Percentiles rank a stretch among this genome's conserved stretches.
These are phyloP conservation scores for Noctua pronuba DNA, from an alignment of 2,888 invertebrate species.

Conservation along the genomic window DNA sequence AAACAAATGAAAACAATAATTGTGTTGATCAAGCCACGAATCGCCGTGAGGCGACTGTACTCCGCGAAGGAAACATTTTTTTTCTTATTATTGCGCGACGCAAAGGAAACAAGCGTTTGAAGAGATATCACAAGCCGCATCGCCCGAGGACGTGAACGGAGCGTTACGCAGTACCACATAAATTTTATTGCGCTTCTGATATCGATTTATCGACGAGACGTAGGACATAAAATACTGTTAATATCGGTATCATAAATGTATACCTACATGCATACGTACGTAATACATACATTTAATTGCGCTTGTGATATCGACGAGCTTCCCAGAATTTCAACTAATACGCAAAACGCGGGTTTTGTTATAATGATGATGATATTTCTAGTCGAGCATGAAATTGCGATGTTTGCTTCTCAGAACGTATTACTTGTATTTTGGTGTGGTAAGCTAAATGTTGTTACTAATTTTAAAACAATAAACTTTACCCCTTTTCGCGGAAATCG, in stretches of 20 bases:
- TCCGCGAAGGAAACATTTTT: not conserved
- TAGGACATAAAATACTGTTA: not conserved
- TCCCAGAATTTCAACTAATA: constrained; percentile 13
- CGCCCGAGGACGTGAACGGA: not conserved
- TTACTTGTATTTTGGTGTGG: not conserved
- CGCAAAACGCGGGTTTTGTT: not conserved
- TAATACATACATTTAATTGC: not conserved
- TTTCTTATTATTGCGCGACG: not conserved
- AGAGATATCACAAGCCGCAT: not conserved
- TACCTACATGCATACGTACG: not conserved
- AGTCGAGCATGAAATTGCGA: not conserved
- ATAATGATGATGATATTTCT: not conserved
- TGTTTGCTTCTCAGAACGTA: not conserved
- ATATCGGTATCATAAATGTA: not conserved
- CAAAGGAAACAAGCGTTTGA: not conserved
- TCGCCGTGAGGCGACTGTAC: not conserved
- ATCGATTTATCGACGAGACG: not conserved
- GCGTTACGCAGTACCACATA: not conserved
- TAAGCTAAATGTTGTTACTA: not conserved
- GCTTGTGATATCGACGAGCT: not conserved
- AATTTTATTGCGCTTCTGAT: not conserved
- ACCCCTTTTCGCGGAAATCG: too few relatives aligned
- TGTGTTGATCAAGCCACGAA: not conserved
- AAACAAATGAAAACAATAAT: not conserved
- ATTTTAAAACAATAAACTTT: not conserved